These are phyloP conservation scores for Megaustenia siamemsis DNA, from an alignment of 2,888 invertebrate genomes.

Conservation along the genomic window DNA sequence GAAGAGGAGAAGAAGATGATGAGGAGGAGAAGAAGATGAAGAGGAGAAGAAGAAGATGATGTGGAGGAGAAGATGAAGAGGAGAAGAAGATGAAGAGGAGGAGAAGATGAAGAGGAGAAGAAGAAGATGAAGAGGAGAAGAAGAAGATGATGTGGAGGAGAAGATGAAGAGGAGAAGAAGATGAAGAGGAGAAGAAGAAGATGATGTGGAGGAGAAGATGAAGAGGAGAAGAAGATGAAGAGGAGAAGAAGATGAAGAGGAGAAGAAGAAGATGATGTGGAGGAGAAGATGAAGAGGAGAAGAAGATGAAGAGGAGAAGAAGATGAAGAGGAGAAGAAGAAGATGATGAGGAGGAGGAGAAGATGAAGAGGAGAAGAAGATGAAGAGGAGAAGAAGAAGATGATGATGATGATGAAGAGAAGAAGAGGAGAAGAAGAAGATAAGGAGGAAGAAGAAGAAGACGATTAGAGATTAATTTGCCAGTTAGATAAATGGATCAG, in stretches of 20 bases:
- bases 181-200: background rate
- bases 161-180: background rate
- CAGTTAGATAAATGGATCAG: no score
- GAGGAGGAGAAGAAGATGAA: no score
- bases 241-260: background rate
- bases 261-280: no score
- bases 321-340: background rate
- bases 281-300: no score
- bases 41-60: no score
- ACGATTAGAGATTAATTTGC: background rate
- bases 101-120: background rate
- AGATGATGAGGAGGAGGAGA: no score
- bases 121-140: background rate
- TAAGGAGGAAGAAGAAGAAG: background rate
- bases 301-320: background rate
- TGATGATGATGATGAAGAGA: background rate
- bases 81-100: conserved; percentile 7
- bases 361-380: background rate
- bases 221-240: background rate
- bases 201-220: no score
- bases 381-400: conserved; percentile 24
- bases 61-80: conserved; percentile 3
- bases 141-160: no score
- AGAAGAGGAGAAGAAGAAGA: conserved; percentile 1
- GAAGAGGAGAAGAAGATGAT: no score